A percentile compares a stretch with the other conserved stretches of the same genome.
These are phyloP conservation scores for Pelodiscus sinensis DNA, from an alignment of 2,113 vertebrate species.

Conservation along the genomic window DNA sequence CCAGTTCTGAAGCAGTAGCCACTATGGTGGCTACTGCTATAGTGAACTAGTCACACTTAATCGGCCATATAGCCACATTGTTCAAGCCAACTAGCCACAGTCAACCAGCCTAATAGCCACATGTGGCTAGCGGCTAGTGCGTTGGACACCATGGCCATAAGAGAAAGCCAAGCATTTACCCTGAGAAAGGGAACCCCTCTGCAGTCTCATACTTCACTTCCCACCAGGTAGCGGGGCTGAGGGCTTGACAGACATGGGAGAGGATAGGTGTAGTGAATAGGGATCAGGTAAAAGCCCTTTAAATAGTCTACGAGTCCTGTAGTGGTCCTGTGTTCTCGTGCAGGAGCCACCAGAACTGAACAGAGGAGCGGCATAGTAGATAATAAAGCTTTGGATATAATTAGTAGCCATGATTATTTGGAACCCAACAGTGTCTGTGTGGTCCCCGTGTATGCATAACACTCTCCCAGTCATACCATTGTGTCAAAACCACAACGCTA, in stretches of 20 bases:
- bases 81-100: too few species aligned
- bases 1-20: too few species aligned
- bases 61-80: too few species aligned
- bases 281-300: not conserved
- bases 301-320: not conserved
- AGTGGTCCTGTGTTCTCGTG: not conserved
- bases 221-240: not conserved
- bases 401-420: not conserved
- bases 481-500: not conserved
- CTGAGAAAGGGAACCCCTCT: rapidly evolving
- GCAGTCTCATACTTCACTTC: not conserved
- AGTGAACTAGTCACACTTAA: too few species aligned
- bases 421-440: too few species aligned
- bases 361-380: not conserved
- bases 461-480: not conserved
- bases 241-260: not conserved
- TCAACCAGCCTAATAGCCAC: too few species aligned
- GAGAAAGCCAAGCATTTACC: rapidly evolving
- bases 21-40: too few species aligned
- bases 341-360: not conserved
- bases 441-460: not conserved
- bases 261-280: not conserved
- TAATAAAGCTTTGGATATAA: not conserved
- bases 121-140: too few species aligned
- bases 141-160: too few species aligned